Evolutionary conservation across 2,888 invertebrate genomes (phyloP), one percentile per base, ranked within the genome.

Genomic region (Tipula confusa): DNA sequence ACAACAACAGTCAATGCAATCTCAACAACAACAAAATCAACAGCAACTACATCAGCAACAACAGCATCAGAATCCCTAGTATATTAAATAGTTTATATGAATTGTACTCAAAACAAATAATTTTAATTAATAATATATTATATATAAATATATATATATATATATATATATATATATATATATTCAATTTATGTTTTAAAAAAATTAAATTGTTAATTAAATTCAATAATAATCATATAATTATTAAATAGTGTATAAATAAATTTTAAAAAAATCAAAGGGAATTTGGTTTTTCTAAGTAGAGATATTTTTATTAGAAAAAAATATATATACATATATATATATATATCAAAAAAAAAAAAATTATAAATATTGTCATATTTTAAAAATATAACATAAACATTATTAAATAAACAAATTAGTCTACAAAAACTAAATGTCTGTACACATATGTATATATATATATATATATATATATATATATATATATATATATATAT

Each of bases 61-160:
- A 64, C 64, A 64, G 24, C 64, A 64, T 64, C 64, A 64, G 64
- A 64, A 64, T 64, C 64, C 64, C 24, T 64, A 64, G 64, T 64
- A 64, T 64, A 64, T 24, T 64, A 64, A 64, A 64, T 64, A 64
- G 24, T 64, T 64, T 64, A 24, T 64, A 64, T n/a, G n/a, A 64
- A 11, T 64, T 64, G 64, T 64, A 24, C 64, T 24, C 18, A 64
- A 15, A 64, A 9, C 18, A 64, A 64, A 24, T 64, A 64, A 24
- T 64, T 64, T 24, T 24, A 24, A 64, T 24, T 24, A 9, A 24
- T 64, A 64, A 24, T 64, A 0, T 18, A 64, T n/a, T n/a, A n/a
- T n/a, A n/a, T n/a, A n/a, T n/a, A n/a, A n/a, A n/a, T n/a, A n/a
- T n/a, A n/a, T n/a, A n/a, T n/a, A n/a, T n/a, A n/a, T n/a, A n/a